Conservation (phyloP, 2,113 vertebrate genomes). For the Silurus glanis region DNA sequence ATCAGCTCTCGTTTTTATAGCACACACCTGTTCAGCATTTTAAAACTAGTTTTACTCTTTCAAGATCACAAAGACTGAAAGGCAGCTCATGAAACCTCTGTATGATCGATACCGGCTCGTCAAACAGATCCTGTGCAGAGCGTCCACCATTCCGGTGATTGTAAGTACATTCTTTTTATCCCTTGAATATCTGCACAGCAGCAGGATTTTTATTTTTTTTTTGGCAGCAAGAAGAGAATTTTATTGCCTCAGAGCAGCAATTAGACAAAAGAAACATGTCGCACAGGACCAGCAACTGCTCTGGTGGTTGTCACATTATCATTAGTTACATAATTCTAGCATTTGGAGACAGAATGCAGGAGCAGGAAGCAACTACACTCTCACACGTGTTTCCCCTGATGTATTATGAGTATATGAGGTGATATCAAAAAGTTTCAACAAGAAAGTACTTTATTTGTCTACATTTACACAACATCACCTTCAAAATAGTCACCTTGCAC, state of each 20-base stretch:
- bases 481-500: no score
- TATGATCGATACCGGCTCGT: constrained; percentile 94
- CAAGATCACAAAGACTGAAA: constrained; percentile 89
- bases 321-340: background rate
- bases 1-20: background rate
- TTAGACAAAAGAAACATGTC: background rate
- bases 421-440: no score
- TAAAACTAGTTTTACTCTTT: constrained; percentile 11
- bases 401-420: no score
- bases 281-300: background rate
- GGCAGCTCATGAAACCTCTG: constrained; percentile 92
- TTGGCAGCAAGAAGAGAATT: background rate
- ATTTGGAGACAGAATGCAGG: background rate
- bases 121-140: constrained; percentile 94
- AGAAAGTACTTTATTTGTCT: no score
- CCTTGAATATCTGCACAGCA: background rate
- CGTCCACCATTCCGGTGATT: constrained; percentile 87
- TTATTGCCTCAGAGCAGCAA: background rate
- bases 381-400: no score
- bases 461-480: no score
- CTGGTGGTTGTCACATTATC: background rate
- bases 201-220: background rate
- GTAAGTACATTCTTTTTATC: constrained; percentile 74
- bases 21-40: background rate
- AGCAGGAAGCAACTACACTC: background rate